Percentiles rank a stretch among this genome's conserved stretches.
phyloP scores from a whole-genome alignment of 2,113 vertebrate genomes.

The Ctenomys sociabilis region DNA sequence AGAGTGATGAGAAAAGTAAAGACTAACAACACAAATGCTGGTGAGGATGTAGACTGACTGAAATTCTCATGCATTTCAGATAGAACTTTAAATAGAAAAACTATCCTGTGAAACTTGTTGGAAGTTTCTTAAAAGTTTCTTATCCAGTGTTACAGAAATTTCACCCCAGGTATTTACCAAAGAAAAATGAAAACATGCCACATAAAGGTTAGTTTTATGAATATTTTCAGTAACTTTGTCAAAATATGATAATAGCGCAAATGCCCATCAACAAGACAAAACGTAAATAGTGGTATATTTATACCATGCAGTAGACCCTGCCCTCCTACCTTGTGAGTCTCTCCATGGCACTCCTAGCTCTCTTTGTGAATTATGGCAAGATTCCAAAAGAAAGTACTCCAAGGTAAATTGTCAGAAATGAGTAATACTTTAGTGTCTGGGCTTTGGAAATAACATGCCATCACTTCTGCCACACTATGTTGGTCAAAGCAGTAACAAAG shows the following conservation, averaged over 20 bases:
- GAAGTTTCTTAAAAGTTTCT: slow-evolving; percentile 15
- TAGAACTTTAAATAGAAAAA: slow-evolving; percentile 22
- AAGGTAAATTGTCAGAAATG: not conserved
- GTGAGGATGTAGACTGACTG: not conserved
- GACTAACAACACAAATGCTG: not conserved
- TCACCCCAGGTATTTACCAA: slow-evolving; percentile 1
- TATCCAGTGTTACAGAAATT: not conserved
- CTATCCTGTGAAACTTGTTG: not conserved
- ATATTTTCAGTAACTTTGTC: not conserved
- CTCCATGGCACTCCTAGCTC: not conserved
- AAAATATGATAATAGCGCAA: not conserved
- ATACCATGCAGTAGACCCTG: not conserved
- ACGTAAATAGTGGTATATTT: not conserved
- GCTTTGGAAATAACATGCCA: not conserved
- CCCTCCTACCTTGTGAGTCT: not conserved
- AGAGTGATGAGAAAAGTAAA: not conserved
- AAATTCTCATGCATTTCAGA: not conserved
- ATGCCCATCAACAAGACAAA: not conserved
- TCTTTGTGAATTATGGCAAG: not conserved
- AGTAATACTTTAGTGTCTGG: slow-evolving; percentile 1
- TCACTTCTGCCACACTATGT: not conserved
- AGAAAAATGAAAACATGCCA: slow-evolving; percentile 33
- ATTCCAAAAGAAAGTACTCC: not conserved
- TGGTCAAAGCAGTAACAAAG: not conserved
- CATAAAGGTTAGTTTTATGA: not conserved